These are phyloP conservation scores for Dysmachus trigonus DNA, from an alignment of 2,888 invertebrate species.

Conservation along the genomic window DNA sequence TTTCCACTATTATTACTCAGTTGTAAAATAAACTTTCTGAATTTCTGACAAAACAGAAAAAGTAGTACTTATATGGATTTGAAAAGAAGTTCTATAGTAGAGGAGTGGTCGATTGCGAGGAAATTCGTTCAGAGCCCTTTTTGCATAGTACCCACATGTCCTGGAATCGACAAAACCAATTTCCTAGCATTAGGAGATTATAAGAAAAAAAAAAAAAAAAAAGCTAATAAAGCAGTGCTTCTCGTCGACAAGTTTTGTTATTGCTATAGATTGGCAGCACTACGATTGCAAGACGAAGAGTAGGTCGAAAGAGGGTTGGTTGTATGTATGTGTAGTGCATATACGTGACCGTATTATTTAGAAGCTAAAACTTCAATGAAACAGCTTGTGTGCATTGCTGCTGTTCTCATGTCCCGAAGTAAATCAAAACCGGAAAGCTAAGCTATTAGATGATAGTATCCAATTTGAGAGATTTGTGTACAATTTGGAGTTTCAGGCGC, in stretches of 20 bases:
- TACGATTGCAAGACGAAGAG: not conserved
- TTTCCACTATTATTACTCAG: too few species aligned
- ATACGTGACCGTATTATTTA: not conserved
- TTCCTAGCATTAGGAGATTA: not conserved
- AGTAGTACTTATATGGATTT: not conserved
- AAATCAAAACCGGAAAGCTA: not conserved
- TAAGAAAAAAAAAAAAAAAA: not conserved
- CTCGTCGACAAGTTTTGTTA: not conserved
- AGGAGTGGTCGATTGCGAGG: not conserved
- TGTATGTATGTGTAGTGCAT: not conserved
- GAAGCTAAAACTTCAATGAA: not conserved
- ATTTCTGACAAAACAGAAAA: too few species aligned
- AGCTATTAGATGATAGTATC: not conserved
- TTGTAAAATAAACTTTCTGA: not conserved
- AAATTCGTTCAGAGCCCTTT: not conserved
- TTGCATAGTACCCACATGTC: not conserved
- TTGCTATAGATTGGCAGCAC: not conserved
- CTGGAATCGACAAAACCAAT: not conserved
- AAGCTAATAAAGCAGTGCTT: not conserved
- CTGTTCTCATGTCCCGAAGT: not conserved
- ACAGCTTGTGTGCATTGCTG: not conserved
- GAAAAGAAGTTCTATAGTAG: not conserved
- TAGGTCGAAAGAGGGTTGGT: not conserved
- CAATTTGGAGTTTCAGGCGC: not conserved
- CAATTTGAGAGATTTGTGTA: not conserved